Evolutionary conservation across 1,140 invertebrate species (phyloP).

Genomic region (Protaetia brevitarsis): DNA sequence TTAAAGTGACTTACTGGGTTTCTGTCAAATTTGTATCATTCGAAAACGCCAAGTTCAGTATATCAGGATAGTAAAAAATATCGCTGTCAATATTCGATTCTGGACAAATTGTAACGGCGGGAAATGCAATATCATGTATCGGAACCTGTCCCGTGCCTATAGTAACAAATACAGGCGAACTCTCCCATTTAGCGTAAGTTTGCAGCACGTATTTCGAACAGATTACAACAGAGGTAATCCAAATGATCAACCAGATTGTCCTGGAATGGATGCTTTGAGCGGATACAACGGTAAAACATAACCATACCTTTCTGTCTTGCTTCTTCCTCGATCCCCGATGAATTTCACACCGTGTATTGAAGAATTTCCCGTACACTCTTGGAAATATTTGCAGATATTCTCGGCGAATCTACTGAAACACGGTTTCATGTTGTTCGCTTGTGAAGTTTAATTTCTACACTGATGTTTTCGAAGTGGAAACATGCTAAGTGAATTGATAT

Average conservation of each 20-base stretch:
- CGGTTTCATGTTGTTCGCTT: too few species aligned
- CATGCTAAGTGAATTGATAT: too few species aligned
- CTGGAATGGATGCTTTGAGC: slow-evolving; percentile 28
- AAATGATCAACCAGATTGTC: slow-evolving; percentile 24
- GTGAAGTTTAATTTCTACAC: too few species aligned
- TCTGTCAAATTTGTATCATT: slow-evolving; percentile 52
- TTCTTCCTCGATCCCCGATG: slow-evolving; percentile 37
- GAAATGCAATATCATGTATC: slow-evolving; percentile 22
- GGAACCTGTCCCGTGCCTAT: slow-evolving; percentile 51
- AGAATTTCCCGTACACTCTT: slow-evolving; percentile 15
- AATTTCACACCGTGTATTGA: slow-evolving; percentile 31
- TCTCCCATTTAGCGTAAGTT: slow-evolving; percentile 52
- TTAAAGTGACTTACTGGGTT: slow-evolving; percentile 36
- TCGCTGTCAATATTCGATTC: background rate
- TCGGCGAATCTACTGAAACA: too few species aligned
- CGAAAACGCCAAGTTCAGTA: slow-evolving; percentile 53
- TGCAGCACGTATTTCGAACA: slow-evolving; percentile 32
- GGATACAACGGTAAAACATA: background rate
- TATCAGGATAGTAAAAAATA: slow-evolving; percentile 33
- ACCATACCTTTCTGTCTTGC: slow-evolving; percentile 40
- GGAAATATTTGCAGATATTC: slow-evolving; percentile 23
- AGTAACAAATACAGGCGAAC: slow-evolving; percentile 53
- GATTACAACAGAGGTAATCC: slow-evolving; percentile 9
- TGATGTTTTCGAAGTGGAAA: too few species aligned
- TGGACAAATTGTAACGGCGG: slow-evolving; percentile 24